Percentiles rank a stretch among this genome's conserved stretches.
Evolutionary conservation across 2,888 invertebrate genomes (phyloP).

Genomic region (Drosophila diplacantha): DNA sequence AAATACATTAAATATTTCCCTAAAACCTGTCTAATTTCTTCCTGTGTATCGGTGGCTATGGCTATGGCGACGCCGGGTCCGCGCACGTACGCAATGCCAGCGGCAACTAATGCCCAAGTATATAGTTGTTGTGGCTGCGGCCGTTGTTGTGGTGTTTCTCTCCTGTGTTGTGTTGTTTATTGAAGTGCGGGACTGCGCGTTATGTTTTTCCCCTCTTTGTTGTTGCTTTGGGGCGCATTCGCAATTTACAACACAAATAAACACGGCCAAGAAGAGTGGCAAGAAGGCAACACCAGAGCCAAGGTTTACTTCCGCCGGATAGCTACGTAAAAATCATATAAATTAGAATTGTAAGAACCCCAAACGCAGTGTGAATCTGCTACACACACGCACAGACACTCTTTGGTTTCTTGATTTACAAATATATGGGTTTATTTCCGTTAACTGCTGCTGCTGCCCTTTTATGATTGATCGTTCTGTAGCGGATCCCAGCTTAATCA

Average conservation of each 20-base stretch:
- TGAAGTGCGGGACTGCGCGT: constrained; percentile 52
- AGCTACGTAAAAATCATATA: constrained; percentile 67
- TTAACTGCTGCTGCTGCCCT: constrained; percentile 29
- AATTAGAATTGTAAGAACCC: constrained; percentile 47
- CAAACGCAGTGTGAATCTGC: constrained; percentile 19
- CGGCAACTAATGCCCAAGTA: constrained; percentile 61
- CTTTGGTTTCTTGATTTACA: constrained; percentile 16
- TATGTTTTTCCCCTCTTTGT: constrained; percentile 47
- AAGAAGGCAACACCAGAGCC: constrained; percentile 36
- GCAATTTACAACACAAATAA: constrained; percentile 70
- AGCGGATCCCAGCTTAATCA: constrained; percentile 25
- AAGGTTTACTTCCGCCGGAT: constrained; percentile 74
- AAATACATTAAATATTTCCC: neutral
- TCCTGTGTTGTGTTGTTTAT: constrained; percentile 64
- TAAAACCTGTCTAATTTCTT: neutral
- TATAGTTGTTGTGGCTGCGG: constrained; percentile 41
- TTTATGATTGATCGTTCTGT: constrained; percentile 40
- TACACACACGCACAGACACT: neutral
- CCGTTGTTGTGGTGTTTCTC: constrained; percentile 44
- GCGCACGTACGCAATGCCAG: constrained; percentile 62
- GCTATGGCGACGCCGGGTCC: constrained; percentile 64
- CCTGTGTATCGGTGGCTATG: neutral
- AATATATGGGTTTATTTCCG: constrained; percentile 35
- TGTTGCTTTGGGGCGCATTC: constrained; percentile 60
- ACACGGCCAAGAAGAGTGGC: constrained; percentile 48